phyloP scores from a whole-genome alignment of 2,797 vertebrate species.

The Thaleichthys pacificus region DNA sequence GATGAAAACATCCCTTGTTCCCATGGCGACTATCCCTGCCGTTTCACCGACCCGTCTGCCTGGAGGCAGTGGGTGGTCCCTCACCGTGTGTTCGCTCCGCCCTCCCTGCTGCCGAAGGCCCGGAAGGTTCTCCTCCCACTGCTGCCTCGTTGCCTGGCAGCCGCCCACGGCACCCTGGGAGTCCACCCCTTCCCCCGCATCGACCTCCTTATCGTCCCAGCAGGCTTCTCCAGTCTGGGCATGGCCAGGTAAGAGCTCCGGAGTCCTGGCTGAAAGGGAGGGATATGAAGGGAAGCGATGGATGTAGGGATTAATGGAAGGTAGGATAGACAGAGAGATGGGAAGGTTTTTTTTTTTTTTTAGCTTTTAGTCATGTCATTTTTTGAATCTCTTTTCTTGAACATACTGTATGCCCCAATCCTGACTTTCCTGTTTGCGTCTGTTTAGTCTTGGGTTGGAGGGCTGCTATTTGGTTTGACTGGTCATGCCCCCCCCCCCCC shows the following conservation, averaged over 20 bases:
- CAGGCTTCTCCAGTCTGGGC: conserved; percentile 93
- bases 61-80: conserved; percentile 82
- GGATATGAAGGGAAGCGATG: not conserved
- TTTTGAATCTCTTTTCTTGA: no score
- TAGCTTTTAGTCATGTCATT: no score
- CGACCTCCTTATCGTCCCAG: conserved; percentile 90
- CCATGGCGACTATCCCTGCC: conserved; percentile 90
- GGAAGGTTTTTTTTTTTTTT: no score
- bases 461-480: no score
- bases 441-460: no score
- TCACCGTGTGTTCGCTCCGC: conserved; percentile 86
- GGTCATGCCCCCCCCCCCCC: not conserved
- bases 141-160: conserved; percentile 85
- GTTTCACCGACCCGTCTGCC: conserved; percentile 76
- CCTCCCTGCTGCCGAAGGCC: conserved; percentile 72
- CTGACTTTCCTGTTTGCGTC: no score
- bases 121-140: conserved; percentile 76
- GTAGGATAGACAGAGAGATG: not conserved
- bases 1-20: conserved; percentile 68
- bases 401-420: no score
- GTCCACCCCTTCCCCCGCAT: conserved; percentile 92
- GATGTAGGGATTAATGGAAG: not conserved
- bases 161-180: conserved; percentile 82
- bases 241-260: conserved; percentile 88
- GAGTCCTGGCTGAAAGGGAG: no score